Conservation (phyloP, 2,888 invertebrate genomes). For the Linnaemya vulpina region DNA sequence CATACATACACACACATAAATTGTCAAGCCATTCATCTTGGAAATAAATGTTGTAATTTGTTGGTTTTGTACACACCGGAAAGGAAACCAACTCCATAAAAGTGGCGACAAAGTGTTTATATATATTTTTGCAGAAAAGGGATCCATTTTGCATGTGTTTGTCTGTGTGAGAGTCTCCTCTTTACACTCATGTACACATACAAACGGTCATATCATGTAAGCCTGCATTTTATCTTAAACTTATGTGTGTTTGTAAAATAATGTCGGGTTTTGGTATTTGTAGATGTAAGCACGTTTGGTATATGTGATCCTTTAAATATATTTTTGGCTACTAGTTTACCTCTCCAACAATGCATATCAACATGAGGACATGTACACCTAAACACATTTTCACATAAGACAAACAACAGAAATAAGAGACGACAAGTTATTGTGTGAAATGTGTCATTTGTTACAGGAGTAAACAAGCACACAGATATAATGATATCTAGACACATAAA, state of each 20-base stretch:
- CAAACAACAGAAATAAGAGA: conserved; percentile 56
- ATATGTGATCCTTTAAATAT: conserved; percentile 55
- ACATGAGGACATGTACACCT: conserved; percentile 17
- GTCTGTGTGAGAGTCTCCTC: not conserved
- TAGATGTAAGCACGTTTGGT: conserved; percentile 5
- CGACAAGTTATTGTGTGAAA: conserved; percentile 70
- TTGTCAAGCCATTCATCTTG: conserved; percentile 82
- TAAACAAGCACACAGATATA: conserved; percentile 49
- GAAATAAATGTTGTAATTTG: conserved; percentile 83
- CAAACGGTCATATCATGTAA: conserved; percentile 37
- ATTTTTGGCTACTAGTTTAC: conserved; percentile 64
- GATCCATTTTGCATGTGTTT: conserved; percentile 44
- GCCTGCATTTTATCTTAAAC: conserved; percentile 63
- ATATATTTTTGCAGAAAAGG: conserved; percentile 60
- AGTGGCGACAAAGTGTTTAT: conserved; percentile 74
- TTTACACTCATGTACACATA: not conserved
- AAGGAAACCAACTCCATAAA: conserved; percentile 72
- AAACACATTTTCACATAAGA: conserved; percentile 38
- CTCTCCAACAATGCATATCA: conserved; percentile 41
- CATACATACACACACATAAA: conserved; percentile 75
- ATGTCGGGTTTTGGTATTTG: not conserved
- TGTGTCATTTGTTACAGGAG: conserved; percentile 68
- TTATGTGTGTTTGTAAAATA: conserved; percentile 14
- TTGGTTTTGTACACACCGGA: conserved; percentile 76
- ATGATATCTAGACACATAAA: conserved; percentile 3